Conservation (phyloP, 1,140 invertebrate species). For the Reticulitermes speratus region DNA sequence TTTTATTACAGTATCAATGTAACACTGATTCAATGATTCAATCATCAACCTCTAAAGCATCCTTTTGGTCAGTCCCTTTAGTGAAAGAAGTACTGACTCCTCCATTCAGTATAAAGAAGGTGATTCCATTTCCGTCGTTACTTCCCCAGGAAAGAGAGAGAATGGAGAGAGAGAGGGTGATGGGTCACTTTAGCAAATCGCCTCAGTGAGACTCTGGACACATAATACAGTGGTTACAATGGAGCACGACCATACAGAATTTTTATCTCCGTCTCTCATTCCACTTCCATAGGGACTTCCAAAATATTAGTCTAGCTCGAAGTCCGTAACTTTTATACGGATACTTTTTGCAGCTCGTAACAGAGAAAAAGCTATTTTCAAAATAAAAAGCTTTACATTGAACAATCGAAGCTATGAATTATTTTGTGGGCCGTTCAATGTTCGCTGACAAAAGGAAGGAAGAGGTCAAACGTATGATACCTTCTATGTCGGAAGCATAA, state of each 20-base stretch:
- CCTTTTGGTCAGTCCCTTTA: no score
- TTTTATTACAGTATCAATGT: no score
- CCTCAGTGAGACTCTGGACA: not conserved
- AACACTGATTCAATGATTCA: no score
- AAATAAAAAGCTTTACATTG: not conserved
- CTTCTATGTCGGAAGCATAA: no score
- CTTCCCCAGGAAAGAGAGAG: not conserved
- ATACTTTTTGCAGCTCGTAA: not conserved
- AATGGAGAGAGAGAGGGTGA: not conserved
- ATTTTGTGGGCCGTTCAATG: not conserved
- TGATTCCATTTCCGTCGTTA: not conserved
- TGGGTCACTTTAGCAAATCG: conserved; percentile 7
- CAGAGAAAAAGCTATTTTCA: not conserved
- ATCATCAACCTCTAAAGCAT: no score
- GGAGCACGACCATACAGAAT: not conserved
- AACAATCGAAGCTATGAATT: not conserved
- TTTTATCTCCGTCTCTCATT: not conserved
- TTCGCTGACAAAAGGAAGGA: not conserved
- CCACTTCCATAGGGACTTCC: not conserved
- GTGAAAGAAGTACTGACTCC: not conserved
- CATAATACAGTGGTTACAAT: not conserved
- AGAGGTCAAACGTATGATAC: not conserved
- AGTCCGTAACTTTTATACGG: not conserved
- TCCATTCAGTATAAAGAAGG: not conserved
- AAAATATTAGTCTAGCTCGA: not conserved